phyloP scores from a whole-genome alignment of 2,797 vertebrate species.

The Notamacropus eugenii region DNA sequence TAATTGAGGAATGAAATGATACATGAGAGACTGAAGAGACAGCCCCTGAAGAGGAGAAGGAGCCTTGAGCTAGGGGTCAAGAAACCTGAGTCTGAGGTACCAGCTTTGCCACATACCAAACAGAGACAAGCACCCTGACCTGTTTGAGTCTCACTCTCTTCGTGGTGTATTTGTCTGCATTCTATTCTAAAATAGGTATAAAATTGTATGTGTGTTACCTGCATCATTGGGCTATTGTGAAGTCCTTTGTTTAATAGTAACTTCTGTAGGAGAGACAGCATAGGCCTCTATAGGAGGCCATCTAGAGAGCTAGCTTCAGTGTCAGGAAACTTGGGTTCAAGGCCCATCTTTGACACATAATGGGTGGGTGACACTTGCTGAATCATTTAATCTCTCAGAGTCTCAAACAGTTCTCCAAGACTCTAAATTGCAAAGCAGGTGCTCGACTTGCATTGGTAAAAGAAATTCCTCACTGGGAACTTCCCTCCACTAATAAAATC shows the following conservation, averaged over 20 bases:
- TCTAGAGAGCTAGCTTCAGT: not conserved
- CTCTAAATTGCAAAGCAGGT: not conserved
- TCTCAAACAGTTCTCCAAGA: not conserved
- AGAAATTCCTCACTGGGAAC: not conserved
- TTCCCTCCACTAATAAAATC: not conserved
- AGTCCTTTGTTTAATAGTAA: not conserved
- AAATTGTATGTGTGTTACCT: not conserved
- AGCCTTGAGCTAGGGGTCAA: not conserved
- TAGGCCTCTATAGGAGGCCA: not conserved
- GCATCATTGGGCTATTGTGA: not conserved
- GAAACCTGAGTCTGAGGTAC: not conserved
- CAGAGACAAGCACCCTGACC: not conserved
- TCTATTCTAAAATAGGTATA: not conserved
- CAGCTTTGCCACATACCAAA: not conserved
- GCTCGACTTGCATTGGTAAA: not conserved
- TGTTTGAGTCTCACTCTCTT: not conserved
- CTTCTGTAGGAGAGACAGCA: not conserved
- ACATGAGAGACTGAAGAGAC: not conserved
- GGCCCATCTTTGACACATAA: not conserved
- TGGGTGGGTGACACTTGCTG: not conserved
- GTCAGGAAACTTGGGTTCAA: not conserved
- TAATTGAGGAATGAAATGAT: conserved; percentile 46
- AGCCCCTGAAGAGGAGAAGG: not conserved
- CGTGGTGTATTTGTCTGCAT: not conserved
- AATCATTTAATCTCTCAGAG: not conserved